phyloP scores from a whole-genome alignment of 2,113 vertebrate genomes.

The Hiodon alosoides region DNA sequence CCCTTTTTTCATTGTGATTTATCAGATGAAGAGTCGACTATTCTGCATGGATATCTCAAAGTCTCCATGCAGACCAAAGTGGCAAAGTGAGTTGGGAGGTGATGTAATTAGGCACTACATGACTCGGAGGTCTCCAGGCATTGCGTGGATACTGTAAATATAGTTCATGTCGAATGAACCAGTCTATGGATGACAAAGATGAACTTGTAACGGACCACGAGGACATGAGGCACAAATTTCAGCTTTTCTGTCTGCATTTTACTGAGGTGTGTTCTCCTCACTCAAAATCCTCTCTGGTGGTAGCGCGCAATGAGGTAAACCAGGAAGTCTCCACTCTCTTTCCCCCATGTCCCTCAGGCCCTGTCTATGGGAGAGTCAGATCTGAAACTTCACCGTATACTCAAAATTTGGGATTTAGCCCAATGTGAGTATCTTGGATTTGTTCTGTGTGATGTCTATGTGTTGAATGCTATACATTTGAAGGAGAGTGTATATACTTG shows the following conservation, averaged over 20 bases:
- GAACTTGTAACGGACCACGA: no score
- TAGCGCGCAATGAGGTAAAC: background rate
- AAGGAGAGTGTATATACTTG: no score
- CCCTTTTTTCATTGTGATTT: conserved; percentile 14
- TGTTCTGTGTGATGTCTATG: background rate
- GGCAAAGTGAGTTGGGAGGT: conserved; percentile 40
- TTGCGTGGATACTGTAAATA: no score
- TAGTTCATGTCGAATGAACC: background rate
- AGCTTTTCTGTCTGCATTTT: background rate
- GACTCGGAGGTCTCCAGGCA: no score
- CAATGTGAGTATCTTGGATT: conserved; percentile 2
- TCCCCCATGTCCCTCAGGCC: background rate
- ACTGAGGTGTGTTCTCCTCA: background rate
- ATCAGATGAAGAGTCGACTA: conserved; percentile 32
- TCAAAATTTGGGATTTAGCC: background rate
- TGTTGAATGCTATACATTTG: background rate
- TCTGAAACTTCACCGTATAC: background rate
- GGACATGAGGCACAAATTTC: background rate
- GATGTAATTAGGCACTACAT: no score
- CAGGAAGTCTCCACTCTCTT: background rate
- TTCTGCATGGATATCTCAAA: conserved; percentile 42
- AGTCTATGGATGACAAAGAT: no score
- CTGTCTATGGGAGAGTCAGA: conserved; percentile 6
- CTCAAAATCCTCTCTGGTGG: background rate
- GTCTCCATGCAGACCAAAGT: conserved; percentile 51